Evolutionary conservation across 2,797 vertebrate species (phyloP).

Genomic region (Gadopsis marmoratus): DNA sequence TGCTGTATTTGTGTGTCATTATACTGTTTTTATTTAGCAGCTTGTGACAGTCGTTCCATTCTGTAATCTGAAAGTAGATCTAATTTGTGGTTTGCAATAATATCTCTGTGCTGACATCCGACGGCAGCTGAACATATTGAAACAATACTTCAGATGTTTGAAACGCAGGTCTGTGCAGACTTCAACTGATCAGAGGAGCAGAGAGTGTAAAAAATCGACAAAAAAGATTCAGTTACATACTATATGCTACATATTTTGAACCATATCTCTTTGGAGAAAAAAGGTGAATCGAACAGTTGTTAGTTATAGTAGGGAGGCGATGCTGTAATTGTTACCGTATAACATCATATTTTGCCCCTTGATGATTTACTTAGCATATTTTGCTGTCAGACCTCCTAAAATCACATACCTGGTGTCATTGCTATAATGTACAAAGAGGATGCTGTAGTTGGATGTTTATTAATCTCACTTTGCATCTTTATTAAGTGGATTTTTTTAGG

Average conservation of each 20-base stretch:
- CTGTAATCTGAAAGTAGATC: slow-evolving; percentile 33
- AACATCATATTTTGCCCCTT: slow-evolving; percentile 21
- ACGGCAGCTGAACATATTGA: slow-evolving; percentile 54
- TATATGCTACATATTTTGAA: background rate
- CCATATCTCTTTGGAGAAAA: slow-evolving; percentile 16
- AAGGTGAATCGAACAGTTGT: background rate
- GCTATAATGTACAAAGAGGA: slow-evolving; percentile 53
- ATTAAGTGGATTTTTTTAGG: slow-evolving; percentile 64
- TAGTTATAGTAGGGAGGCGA: background rate
- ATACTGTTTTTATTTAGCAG: slow-evolving; percentile 22
- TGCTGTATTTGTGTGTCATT: slow-evolving; percentile 47
- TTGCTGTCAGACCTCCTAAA: slow-evolving; percentile 26
- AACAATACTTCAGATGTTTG: slow-evolving; percentile 14
- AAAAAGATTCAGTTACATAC: background rate
- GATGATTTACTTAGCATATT: slow-evolving; percentile 22
- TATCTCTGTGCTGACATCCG: slow-evolving; percentile 63
- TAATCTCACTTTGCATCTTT: slow-evolving; percentile 63
- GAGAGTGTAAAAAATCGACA: background rate
- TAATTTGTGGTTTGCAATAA: slow-evolving; percentile 38
- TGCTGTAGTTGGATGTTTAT: slow-evolving; percentile 55
- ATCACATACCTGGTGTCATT: slow-evolving; percentile 11
- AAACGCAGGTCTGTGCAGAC: slow-evolving; percentile 24
- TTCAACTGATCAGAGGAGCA: slow-evolving; percentile 14
- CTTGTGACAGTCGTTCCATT: slow-evolving; percentile 25
- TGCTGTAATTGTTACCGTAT: slow-evolving; percentile 24